These are phyloP conservation scores for Heliocidaris erythrogramma DNA, from an alignment of 35 echinoderm and acorn worm genomes.

Conservation along the genomic window DNA sequence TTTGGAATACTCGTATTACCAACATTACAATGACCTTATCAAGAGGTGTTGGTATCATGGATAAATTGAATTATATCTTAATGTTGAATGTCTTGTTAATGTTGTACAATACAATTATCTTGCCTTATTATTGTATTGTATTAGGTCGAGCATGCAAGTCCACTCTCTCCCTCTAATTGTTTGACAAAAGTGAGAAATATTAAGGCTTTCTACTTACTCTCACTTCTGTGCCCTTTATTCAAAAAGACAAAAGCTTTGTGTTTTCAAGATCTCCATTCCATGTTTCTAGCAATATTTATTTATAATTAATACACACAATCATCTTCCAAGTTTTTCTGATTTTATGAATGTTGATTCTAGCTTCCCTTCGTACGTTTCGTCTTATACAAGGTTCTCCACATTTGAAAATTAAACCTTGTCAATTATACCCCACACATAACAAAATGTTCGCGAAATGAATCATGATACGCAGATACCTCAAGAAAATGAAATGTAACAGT, in stretches of 20 bases:
- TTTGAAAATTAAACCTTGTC: background rate
- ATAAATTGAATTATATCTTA: slow-evolving; percentile 37
- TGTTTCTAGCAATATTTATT: slow-evolving; percentile 15
- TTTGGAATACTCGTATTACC: slow-evolving; percentile 29
- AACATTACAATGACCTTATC: slow-evolving; percentile 35
- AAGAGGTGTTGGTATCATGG: slow-evolving; percentile 21
- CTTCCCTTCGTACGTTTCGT: slow-evolving; percentile 5
- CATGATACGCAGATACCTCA: slow-evolving; percentile 4
- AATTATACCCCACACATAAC: too few species aligned
- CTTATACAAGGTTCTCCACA: slow-evolving; percentile 19
- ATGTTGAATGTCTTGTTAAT: slow-evolving; percentile 39
- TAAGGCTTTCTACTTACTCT: background rate
- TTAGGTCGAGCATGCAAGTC: slow-evolving; percentile 33
- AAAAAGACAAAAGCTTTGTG: slow-evolving; percentile 1
- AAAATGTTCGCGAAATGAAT: too few species aligned
- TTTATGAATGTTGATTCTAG: slow-evolving; percentile 21
- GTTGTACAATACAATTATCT: slow-evolving; percentile 31
- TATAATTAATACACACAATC: slow-evolving; percentile 21
- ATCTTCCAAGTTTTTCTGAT: slow-evolving; percentile 20
- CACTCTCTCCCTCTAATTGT: slow-evolving; percentile 16
- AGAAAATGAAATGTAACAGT: slow-evolving; percentile 21
- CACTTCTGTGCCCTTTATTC: background rate
- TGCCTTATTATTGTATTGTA: slow-evolving; percentile 39
- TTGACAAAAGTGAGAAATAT: slow-evolving; percentile 21
- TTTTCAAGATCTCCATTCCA: slow-evolving; percentile 20